Conservation (phyloP, 2,113 vertebrate species). For the Tautogolabrus adspersus region DNA sequence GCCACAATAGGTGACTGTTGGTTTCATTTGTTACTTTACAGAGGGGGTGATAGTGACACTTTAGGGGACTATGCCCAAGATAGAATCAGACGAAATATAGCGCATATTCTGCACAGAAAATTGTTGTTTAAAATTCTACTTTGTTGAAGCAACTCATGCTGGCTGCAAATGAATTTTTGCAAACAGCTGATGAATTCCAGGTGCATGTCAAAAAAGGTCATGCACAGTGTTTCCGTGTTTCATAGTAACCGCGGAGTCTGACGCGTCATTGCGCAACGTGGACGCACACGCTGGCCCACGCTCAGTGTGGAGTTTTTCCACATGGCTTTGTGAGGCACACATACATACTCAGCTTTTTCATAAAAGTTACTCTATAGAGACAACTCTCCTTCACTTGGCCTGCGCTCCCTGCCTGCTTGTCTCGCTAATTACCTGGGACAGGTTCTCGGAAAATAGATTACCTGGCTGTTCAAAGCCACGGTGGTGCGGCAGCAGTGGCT, state of each 20-base stretch:
- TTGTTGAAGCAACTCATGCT: background rate
- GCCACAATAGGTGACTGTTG: background rate
- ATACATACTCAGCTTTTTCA: conserved; percentile 2
- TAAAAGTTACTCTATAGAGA: conserved; percentile 9
- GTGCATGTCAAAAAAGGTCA: background rate
- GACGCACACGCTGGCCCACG: conserved; percentile 21
- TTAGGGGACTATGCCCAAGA: no score
- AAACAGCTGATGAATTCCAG: background rate
- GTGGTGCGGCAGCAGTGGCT: conserved; percentile 11
- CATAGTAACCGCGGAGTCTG: background rate
- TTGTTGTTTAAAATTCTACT: background rate
- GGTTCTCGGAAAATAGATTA: conserved; percentile 79
- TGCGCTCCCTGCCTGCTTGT: background rate
- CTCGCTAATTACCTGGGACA: conserved; percentile 72
- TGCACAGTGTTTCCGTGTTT: conserved; percentile 26
- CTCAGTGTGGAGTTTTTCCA: background rate
- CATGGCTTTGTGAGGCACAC: background rate
- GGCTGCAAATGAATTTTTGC: background rate
- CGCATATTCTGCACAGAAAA: no score
- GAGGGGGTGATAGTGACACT: background rate
- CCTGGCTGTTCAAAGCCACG: conserved; percentile 26
- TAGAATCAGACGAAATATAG: no score
- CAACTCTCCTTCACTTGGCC: conserved; percentile 4
- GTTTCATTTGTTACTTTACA: background rate
- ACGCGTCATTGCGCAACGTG: conserved; percentile 41